A percentile compares a stretch with the other conserved stretches of the same genome.
phyloP scores from a whole-genome alignment of 2,113 vertebrate genomes.

The Axis porcinus region DNA sequence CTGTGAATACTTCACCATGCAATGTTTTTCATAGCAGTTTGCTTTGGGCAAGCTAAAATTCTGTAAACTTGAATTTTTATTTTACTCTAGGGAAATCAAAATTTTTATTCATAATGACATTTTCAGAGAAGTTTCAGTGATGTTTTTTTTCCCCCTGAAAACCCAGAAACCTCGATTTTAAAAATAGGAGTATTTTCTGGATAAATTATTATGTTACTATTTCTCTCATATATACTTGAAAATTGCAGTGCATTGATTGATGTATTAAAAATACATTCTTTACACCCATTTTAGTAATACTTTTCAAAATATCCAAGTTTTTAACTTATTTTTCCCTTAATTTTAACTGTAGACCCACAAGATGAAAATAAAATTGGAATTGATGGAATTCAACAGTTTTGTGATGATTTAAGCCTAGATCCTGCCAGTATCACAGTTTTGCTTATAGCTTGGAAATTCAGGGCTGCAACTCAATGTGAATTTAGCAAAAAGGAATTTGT shows the following conservation, averaged over 20 bases:
- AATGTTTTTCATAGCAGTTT: not conserved
- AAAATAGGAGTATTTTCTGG: not conserved
- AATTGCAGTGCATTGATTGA: not conserved
- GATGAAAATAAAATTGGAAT: conserved; percentile 98
- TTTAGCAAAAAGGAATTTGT: conserved; percentile 97
- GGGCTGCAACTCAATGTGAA: conserved; percentile 95
- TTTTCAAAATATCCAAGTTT: conserved; percentile 18
- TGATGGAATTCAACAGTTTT: conserved; percentile 96
- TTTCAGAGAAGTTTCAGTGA: not conserved
- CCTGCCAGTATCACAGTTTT: conserved; percentile 94
- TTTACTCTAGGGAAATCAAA: not conserved
- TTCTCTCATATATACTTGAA: not conserved
- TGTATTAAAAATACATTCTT: not conserved
- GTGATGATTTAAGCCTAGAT: conserved; percentile 93
- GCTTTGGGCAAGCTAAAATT: not conserved
- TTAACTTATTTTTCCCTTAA: not conserved
- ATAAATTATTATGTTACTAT: not conserved
- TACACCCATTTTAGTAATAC: not conserved
- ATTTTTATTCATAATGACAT: not conserved
- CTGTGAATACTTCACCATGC: not conserved
- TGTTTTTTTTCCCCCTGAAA: not conserved
- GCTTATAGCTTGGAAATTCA: conserved; percentile 96
- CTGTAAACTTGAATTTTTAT: not conserved
- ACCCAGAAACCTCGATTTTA: not conserved
- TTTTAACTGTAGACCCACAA: conserved; percentile 88